phyloP scores from a whole-genome alignment of 2,113 vertebrate species.

The Oxyruncus cristatus region DNA sequence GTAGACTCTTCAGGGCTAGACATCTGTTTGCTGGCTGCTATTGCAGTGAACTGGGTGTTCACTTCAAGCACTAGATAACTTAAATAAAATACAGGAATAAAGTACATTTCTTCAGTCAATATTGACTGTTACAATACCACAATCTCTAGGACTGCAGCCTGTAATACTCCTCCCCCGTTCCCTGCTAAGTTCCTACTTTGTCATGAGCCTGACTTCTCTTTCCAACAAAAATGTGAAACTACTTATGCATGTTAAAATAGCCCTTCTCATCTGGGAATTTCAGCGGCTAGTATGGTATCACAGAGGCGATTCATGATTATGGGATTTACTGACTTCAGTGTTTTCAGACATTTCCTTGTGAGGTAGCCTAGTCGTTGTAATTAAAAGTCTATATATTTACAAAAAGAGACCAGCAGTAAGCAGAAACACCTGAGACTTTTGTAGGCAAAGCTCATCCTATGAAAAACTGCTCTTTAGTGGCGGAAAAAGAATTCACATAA shows the following conservation, averaged over 20 bases:
- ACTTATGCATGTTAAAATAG: slow-evolving; percentile 8
- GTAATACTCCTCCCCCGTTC: neutral
- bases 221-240: slow-evolving; percentile 45
- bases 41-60: neutral
- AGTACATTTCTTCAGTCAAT: neutral
- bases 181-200: neutral
- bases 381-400: slow-evolving; percentile 33
- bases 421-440: neutral
- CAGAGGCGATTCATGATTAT: slow-evolving; percentile 39
- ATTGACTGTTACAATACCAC: neutral
- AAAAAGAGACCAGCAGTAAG: neutral
- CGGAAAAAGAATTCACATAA: neutral
- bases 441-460: neutral
- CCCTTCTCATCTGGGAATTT: neutral
- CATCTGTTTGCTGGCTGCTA: slow-evolving; percentile 25
- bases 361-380: neutral
- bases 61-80: neutral
- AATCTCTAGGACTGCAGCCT: neutral
- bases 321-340: slow-evolving; percentile 49
- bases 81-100: slow-evolving; percentile 8
- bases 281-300: neutral
- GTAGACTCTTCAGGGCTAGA: neutral
- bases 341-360: slow-evolving; percentile 41
- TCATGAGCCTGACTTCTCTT: neutral
- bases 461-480: slow-evolving; percentile 27